These are phyloP conservation scores for Erinaceus europaeus DNA, from an alignment of 2,113 vertebrate genomes.

Conservation along the genomic window DNA sequence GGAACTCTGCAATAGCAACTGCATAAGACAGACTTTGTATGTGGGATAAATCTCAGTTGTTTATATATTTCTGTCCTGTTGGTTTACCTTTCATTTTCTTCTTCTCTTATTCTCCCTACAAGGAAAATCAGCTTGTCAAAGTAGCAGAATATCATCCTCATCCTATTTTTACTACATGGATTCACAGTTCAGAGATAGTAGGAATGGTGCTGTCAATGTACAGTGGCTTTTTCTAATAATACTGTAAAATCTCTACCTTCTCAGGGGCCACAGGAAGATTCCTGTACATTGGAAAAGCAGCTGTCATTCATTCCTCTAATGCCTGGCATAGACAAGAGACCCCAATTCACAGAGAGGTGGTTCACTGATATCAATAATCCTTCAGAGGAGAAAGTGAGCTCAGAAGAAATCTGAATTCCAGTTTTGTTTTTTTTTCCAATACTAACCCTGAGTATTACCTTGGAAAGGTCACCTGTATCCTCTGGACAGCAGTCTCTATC, in stretches of 20 bases:
- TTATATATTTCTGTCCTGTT: neutral
- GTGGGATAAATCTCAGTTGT: neutral
- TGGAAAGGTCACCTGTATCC: neutral
- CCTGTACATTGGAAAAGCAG: neutral
- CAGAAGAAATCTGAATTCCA: neutral
- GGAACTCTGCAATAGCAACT: neutral
- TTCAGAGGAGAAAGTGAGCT: conserved; percentile 1
- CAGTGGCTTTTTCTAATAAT: neutral
- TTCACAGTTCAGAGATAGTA: neutral
- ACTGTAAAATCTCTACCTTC: neutral
- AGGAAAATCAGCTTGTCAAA: neutral
- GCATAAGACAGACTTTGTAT: neutral
- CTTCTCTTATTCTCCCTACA: neutral
- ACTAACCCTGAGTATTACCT: neutral
- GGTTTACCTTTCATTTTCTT: neutral
- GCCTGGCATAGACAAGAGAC: neutral
- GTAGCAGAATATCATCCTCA: neutral
- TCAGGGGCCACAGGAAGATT: neutral
- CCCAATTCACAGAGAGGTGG: neutral
- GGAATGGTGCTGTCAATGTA: neutral
- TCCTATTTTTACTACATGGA: neutral
- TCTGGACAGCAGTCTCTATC: neutral
- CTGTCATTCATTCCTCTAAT: neutral
- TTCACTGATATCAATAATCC: neutral
- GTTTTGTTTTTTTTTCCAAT: neutral